phyloP scores from a whole-genome alignment of 2,113 vertebrate genomes.

The Riparia riparia region DNA sequence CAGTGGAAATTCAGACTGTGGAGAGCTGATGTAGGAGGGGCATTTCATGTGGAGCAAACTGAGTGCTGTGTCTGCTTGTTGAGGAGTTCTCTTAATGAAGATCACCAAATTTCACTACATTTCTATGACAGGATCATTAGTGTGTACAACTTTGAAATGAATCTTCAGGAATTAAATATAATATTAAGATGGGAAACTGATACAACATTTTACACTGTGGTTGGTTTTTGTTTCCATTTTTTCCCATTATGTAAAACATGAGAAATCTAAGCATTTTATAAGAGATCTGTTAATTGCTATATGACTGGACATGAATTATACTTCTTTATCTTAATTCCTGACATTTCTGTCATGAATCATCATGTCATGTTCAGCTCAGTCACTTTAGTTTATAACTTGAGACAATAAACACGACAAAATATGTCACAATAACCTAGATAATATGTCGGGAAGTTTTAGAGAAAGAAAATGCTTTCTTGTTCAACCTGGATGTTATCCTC shows the following conservation, averaged over 20 bases:
- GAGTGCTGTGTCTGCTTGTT: not conserved
- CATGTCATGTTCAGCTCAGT: slow-evolving; percentile 50
- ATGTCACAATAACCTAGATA: slow-evolving; percentile 58
- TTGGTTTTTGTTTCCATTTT: not conserved
- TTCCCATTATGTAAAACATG: slow-evolving; percentile 40
- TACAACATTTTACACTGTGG: not conserved
- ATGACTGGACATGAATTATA: slow-evolving; percentile 61
- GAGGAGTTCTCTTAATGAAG: not conserved
- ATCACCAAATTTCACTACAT: not conserved
- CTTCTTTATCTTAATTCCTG: slow-evolving; percentile 70
- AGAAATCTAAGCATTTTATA: slow-evolving; percentile 36
- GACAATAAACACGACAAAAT: slow-evolving; percentile 50
- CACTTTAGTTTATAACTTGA: slow-evolving; percentile 53
- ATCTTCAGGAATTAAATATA: not conserved
- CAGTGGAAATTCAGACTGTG: not conserved
- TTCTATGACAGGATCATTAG: not conserved
- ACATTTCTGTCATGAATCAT: slow-evolving; percentile 72
- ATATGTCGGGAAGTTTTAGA: not conserved
- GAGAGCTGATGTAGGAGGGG: not conserved
- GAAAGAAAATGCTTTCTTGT: not conserved
- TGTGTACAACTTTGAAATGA: not conserved
- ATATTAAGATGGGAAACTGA: not conserved
- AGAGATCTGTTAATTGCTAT: slow-evolving; percentile 68
- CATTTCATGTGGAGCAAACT: not conserved
- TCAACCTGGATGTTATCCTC: not conserved